phyloP scores from a whole-genome alignment of 1,140 invertebrate genomes.

The Chlorops oryzae region DNA sequence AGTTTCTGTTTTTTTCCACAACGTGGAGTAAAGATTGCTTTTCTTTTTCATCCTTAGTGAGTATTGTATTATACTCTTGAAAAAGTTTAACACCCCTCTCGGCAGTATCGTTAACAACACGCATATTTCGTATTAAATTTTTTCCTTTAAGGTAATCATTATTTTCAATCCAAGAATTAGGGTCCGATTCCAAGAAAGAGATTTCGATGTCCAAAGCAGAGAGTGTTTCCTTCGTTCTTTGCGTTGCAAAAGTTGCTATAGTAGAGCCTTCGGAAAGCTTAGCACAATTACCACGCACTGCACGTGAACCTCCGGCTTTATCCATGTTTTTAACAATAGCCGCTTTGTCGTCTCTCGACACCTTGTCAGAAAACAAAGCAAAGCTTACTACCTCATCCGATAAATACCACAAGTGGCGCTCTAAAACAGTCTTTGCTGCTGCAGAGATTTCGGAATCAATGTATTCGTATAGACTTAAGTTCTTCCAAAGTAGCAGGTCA shows the following conservation, averaged over 20 bases:
- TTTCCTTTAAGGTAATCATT: neutral
- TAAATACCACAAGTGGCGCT: conserved; percentile 4
- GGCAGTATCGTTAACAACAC: no score
- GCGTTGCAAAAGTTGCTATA: neutral
- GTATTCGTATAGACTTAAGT: neutral
- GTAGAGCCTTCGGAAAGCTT: neutral
- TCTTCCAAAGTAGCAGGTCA: neutral
- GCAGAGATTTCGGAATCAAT: neutral
- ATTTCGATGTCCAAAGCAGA: neutral
- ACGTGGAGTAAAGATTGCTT: no score
- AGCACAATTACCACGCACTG: neutral
- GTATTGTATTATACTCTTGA: no score
- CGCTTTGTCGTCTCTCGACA: neutral
- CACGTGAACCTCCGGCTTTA: neutral
- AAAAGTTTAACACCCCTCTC: no score
- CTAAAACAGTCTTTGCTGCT: neutral
- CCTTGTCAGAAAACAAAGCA: neutral
- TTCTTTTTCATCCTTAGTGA: no score
- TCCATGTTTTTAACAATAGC: neutral
- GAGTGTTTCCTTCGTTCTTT: neutral
- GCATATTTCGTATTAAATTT: neutral
- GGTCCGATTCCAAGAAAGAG: neutral
- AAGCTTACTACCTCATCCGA: neutral
- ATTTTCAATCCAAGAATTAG: neutral
- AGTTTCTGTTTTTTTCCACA: no score